These are phyloP conservation scores for Fabriciana adippe DNA, from an alignment of 2,888 invertebrate genomes.

Conservation along the genomic window DNA sequence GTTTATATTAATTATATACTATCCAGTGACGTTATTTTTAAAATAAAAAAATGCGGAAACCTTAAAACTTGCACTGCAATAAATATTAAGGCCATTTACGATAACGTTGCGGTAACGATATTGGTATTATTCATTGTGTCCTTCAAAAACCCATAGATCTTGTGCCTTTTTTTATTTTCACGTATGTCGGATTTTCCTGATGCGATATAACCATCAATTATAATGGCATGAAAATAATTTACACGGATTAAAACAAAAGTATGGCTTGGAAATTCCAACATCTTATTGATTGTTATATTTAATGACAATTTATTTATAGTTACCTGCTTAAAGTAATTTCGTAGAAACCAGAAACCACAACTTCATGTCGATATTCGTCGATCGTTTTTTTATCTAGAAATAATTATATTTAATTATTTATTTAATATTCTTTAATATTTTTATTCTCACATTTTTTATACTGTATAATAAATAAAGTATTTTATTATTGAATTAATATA, in stretches of 20 bases:
- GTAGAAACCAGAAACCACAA: neutral
- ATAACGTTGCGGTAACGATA: neutral
- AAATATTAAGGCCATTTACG: constrained; percentile 13
- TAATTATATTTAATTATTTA: too few relatives aligned
- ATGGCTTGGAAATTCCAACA: too few relatives aligned
- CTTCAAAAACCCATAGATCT: neutral
- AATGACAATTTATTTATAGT: neutral
- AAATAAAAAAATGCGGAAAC: constrained; percentile 14
- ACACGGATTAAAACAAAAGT: too few relatives aligned
- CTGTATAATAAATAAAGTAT: too few relatives aligned
- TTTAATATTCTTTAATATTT: too few relatives aligned
- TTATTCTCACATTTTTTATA: too few relatives aligned
- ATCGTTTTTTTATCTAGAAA: neutral
- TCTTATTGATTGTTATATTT: neutral
- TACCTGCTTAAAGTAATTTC: neutral
- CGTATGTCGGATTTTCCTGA: neutral
- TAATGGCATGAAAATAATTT: too few relatives aligned
- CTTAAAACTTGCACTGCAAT: constrained; percentile 4
- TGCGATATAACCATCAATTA: neutral
- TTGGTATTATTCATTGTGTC: neutral
- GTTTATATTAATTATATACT: too few relatives aligned
- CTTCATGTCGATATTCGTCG: neutral
- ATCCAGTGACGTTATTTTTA: too few relatives aligned
- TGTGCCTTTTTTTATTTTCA: neutral
- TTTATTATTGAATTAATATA: too few relatives aligned